phyloP scores from a whole-genome alignment of 2,797 vertebrate genomes.

The Rhodeus uyekii region DNA sequence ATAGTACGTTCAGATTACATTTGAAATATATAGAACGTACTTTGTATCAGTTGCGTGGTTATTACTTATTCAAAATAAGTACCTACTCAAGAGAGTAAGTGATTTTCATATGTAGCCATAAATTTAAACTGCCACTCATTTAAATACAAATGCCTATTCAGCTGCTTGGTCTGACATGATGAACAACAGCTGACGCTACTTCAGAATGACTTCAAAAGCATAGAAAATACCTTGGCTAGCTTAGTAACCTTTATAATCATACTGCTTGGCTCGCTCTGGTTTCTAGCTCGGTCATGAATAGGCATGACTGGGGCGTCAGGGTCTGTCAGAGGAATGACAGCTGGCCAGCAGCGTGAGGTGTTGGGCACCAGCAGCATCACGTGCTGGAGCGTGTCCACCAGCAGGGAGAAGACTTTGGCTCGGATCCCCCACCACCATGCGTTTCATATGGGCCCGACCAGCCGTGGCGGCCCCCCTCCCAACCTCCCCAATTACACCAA shows the following conservation, averaged over 20 bases:
- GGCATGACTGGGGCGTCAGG: constrained; percentile 58
- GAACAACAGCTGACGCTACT: neutral
- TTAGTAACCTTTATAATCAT: neutral
- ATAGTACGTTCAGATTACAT: no score
- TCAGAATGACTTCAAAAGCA: neutral
- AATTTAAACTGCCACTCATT: neutral
- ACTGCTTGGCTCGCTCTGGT: constrained; percentile 40
- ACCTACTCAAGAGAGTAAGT: no score
- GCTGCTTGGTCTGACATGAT: neutral
- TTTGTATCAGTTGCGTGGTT: no score
- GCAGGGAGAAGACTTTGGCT: constrained; percentile 51
- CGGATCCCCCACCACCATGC: constrained; percentile 56
- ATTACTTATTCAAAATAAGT: no score
- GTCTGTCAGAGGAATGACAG: constrained; percentile 74
- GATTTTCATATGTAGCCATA: no score
- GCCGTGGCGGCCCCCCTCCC: constrained; percentile 69
- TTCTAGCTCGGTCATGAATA: constrained; percentile 59
- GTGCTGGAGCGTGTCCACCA: constrained; percentile 73
- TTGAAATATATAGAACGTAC: no score
- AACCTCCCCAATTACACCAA: constrained; percentile 76
- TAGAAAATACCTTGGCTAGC: neutral
- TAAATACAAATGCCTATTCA: neutral
- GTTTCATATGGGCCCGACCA: constrained; percentile 74
- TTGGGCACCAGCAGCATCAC: constrained; percentile 68
- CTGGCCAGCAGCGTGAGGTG: constrained; percentile 70